Base-by-base conservation (phyloP, 2,888 invertebrate genomes). In the Mesorhabditis spiculigera region DNA sequence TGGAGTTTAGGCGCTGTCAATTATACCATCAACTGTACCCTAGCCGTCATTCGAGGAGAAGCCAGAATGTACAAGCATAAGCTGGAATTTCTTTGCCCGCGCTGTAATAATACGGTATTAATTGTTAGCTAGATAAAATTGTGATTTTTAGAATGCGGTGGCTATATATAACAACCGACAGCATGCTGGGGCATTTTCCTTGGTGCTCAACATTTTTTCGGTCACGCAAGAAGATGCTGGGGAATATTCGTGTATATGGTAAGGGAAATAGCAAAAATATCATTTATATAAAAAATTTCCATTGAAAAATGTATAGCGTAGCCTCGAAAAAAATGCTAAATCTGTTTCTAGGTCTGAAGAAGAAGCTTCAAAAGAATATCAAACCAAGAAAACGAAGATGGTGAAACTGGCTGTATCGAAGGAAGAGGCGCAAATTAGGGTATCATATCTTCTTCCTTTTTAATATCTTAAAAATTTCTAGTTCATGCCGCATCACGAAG, bases 1-100 rank as follows among this genome's bases (percentile, higher is more conserved):
- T 28, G 28, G 28, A 28, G 28, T 50, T 50, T n/a, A 50, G 58
- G 58, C n/a, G 58, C 58, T n/a, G 58, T 13, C 10, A n/a, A 50
- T 50, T 50, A 50, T n/a, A 50, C 58, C 8, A 50, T 50, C n/a
- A 50, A 10, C n/a, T 50, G 58, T n/a, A 50, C 58, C n/a, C 58
- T 50, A 28, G 28, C 28, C 28, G 28, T 28, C 28, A 28, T 28
- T 28, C 28, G 28, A 28, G 28, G 28, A 28, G 28, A 28, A 28
- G 28, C 28, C 28, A 28, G 28, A 28, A 28, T 28, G 28, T 28
- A 28, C 28, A 28, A 28, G 28, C 28, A 28, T 3, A 28, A 28
- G 28, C 28, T 28, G 28, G 28, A 28, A 28, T 28, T 28, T 28
- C 28, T 28, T 28, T 28, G 28, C 28, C 28, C 28, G 28, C 28